These are phyloP conservation scores for Acrocephalus kingi DNA, from an alignment of 2,113 vertebrate species.

Conservation along the genomic window DNA sequence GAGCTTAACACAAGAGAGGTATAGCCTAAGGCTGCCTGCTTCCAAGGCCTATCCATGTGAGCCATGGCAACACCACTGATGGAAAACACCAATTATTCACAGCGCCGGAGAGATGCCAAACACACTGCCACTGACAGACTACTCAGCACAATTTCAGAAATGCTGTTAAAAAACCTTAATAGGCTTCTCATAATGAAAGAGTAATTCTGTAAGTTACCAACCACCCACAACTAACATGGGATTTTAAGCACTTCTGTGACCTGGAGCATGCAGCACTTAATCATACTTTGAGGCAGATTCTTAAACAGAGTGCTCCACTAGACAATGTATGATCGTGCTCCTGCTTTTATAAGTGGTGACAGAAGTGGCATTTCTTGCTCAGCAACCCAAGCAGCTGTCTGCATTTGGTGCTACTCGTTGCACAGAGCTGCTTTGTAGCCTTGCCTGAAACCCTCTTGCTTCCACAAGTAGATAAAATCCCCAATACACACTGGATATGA, in stretches of 20 bases:
- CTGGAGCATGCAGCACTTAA: not conserved
- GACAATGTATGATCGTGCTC: rapidly evolving
- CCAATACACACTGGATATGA: not conserved
- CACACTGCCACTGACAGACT: not conserved
- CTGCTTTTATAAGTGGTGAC: not conserved
- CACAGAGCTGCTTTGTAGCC: not conserved
- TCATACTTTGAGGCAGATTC: not conserved
- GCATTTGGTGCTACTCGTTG: not conserved
- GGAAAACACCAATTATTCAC: not conserved
- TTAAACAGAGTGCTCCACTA: not conserved
- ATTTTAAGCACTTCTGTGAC: not conserved
- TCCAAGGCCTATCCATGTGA: rapidly evolving
- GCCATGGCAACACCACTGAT: not conserved
- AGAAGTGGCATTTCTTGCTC: not conserved
- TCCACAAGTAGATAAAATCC: not conserved
- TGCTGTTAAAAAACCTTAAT: not conserved
- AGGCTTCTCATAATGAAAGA: not conserved
- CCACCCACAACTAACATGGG: not conserved
- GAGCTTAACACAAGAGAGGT: not conserved
- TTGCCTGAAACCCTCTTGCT: not conserved
- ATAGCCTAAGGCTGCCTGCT: not conserved
- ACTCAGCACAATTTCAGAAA: not conserved
- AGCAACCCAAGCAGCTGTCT: not conserved
- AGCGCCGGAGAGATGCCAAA: rapidly evolving
- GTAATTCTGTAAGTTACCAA: not conserved